A percentile compares a stretch with the other conserved stretches of the same genome.
phyloP scores from a whole-genome alignment of 2,888 invertebrate genomes.

The Erynnis tages region DNA sequence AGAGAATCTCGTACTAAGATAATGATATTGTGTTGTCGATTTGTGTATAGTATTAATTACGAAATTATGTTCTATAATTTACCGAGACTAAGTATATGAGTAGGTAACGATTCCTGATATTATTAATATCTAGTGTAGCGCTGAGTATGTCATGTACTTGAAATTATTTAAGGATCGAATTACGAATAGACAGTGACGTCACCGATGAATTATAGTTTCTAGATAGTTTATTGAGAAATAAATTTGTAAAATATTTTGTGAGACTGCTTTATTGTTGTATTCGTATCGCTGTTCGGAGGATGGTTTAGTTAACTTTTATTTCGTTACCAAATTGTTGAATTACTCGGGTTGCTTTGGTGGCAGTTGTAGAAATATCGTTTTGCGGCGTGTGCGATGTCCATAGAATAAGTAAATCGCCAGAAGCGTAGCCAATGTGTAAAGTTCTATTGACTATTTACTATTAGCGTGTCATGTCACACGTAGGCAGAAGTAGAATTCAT shows the following conservation, averaged over 20 bases:
- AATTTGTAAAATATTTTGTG: conserved; percentile 79
- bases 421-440: conserved; percentile 34
- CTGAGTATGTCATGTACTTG: conserved; percentile 73
- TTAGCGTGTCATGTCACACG: conserved; percentile 12
- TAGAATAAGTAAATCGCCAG: conserved; percentile 36
- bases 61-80: conserved; percentile 78
- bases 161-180: conserved; percentile 71
- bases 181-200: conserved; percentile 70
- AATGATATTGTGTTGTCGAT: conserved; percentile 78
- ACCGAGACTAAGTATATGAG: conserved; percentile 78
- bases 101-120: conserved; percentile 81
- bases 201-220: conserved; percentile 75
- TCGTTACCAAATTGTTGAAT: conserved; percentile 81
- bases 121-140: conserved; percentile 74
- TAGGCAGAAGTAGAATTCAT: conserved; percentile 53
- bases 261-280: conserved; percentile 81
- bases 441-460: conserved; percentile 33
- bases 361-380: conserved; percentile 60
- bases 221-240: conserved; percentile 73
- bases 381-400: conserved; percentile 48
- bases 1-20: conserved; percentile 78
- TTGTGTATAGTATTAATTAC: conserved; percentile 81
- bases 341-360: conserved; percentile 73
- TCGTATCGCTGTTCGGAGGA: conserved; percentile 73
- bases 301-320: conserved; percentile 75